Percentiles rank a stretch among this genome's conserved stretches.
Evolutionary conservation across 2,888 invertebrate species (phyloP).

Genomic region (Smittia sp.): DNA sequence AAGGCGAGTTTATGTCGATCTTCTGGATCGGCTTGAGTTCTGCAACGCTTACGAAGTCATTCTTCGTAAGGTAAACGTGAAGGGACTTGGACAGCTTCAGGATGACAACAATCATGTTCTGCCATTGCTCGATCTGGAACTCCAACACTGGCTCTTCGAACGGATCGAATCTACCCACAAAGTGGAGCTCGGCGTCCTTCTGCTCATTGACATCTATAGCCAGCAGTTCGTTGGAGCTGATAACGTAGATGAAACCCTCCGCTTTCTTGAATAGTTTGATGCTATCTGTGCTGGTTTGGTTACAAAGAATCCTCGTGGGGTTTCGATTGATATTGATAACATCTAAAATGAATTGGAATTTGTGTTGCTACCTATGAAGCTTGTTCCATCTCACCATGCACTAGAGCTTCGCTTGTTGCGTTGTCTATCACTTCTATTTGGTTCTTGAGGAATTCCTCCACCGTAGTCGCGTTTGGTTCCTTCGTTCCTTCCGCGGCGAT

Average conservation of each 20-base stretch:
- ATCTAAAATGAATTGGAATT: no score
- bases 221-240: background rate
- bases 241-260: background rate
- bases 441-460: no score
- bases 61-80: background rate
- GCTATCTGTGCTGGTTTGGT: background rate
- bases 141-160: background rate
- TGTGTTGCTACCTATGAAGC: no score
- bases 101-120: background rate
- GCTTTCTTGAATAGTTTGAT: background rate
- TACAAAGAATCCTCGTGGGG: background rate
- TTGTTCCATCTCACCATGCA: no score
- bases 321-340: no score
- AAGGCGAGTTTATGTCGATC: background rate
- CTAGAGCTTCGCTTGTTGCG: no score
- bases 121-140: constrained; percentile 8
- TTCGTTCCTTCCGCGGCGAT: no score
- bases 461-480: no score
- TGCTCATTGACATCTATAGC: background rate
- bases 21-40: background rate
- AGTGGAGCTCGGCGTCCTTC: background rate
- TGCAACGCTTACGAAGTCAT: background rate
- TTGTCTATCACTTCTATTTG: no score
- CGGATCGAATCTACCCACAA: background rate
- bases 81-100: background rate